Percentiles rank a stretch among this genome's conserved stretches.
These are phyloP conservation scores for Drosophila recens DNA, from an alignment of 2,888 invertebrate species.

Conservation along the genomic window DNA sequence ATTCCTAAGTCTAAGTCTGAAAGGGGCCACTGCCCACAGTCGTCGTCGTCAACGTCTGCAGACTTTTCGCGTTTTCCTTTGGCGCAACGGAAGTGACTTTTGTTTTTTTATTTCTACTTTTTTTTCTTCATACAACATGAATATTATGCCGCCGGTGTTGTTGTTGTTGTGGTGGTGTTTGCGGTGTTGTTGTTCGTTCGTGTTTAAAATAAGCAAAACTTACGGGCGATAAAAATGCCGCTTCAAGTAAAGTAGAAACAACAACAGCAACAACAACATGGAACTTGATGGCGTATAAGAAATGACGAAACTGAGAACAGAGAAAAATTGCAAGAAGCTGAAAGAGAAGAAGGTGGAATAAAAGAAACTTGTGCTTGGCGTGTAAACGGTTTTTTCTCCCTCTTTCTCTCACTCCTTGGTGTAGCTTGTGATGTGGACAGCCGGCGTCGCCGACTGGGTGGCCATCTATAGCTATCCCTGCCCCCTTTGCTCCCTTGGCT, in stretches of 20 bases:
- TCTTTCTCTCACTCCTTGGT: constrained; percentile 17
- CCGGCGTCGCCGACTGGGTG: constrained; percentile 66
- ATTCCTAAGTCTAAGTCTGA: constrained; percentile 32
- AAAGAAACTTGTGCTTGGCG: constrained; percentile 63
- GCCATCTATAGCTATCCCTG: constrained; percentile 44
- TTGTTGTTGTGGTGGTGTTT: constrained; percentile 41
- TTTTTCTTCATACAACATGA: constrained; percentile 66
- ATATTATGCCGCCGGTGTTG: constrained; percentile 74
- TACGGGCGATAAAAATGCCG: constrained; percentile 73
- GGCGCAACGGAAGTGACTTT: constrained; percentile 82
- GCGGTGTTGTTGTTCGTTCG: constrained; percentile 57
- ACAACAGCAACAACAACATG: constrained; percentile 38
- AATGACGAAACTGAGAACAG: constrained; percentile 63
- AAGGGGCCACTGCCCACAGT: constrained; percentile 37
- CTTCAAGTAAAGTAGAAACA: constrained; percentile 44
- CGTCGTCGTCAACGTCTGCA: constrained; percentile 43
- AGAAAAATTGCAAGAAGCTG: constrained; percentile 47
- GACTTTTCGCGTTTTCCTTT: constrained; percentile 77
- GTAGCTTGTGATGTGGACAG: constrained; percentile 63
- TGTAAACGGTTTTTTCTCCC: constrained; percentile 68
- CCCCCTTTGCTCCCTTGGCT: neutral
- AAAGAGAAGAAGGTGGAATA: constrained; percentile 23
- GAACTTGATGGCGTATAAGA: constrained; percentile 57
- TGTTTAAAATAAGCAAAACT: constrained; percentile 78
- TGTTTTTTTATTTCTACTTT: constrained; percentile 74